Conservation (phyloP, 64 coral and sea anemone genomes). For the Stichodactyla helianthus region DNA sequence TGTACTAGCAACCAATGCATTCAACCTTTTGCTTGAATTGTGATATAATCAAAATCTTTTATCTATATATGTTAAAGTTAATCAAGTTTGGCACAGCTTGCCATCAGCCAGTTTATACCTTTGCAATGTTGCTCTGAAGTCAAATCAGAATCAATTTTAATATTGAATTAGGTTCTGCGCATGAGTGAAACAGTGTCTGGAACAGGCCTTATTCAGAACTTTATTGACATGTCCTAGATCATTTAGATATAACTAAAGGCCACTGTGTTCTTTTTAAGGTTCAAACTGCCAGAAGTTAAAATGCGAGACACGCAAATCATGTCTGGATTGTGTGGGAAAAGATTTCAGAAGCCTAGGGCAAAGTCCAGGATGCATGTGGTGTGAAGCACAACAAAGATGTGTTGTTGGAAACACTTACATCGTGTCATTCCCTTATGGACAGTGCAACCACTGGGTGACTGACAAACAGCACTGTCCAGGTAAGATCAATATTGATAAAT, state of each 20-base stretch:
- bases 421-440: conserved; percentile 60
- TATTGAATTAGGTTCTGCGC: too few species aligned
- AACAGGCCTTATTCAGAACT: too few species aligned
- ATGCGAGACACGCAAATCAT: neutral
- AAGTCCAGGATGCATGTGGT: conserved; percentile 45
- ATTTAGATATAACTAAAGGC: neutral
- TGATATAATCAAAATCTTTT: too few species aligned
- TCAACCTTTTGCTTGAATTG: too few species aligned
- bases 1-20: too few species aligned
- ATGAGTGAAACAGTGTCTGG: too few species aligned
- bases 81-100: too few species aligned
- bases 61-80: too few species aligned
- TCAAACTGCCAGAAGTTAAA: neutral
- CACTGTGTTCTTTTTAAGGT: neutral
- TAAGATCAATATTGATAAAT: neutral
- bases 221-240: too few species aligned
- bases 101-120: too few species aligned
- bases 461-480: neutral
- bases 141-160: too few species aligned
- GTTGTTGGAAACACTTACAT: conserved; percentile 7
- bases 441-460: conserved; percentile 54
- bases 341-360: neutral
- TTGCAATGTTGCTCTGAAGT: too few species aligned
- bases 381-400: conserved; percentile 53
- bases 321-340: neutral